Percentiles rank a stretch among this genome's conserved stretches.
Conservation (phyloP, 2,113 vertebrate species). For the Gadus chalcogrammus region DNA sequence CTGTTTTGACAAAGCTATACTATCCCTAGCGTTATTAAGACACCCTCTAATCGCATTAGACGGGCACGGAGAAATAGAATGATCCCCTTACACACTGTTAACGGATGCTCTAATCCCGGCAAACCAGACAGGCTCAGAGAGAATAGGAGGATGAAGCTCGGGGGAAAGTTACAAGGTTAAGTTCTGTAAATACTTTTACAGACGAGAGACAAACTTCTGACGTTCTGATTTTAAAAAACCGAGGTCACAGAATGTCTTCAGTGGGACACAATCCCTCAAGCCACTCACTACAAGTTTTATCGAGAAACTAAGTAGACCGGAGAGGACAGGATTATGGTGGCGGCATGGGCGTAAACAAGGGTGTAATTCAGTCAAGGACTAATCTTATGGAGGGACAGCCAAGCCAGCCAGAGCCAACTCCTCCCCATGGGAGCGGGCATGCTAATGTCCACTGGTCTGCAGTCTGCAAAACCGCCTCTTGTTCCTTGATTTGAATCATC, state of each 20-base stretch:
- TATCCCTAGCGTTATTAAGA: conserved; percentile 41
- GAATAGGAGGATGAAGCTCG: conserved; percentile 2
- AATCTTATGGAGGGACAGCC: too few species aligned
- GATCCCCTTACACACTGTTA: conserved; percentile 33
- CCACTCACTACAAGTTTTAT: not conserved
- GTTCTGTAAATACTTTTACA: conserved; percentile 4
- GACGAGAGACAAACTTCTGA: not conserved
- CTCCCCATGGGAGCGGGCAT: too few species aligned
- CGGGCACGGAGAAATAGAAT: conserved; percentile 38
- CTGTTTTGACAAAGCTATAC: conserved; percentile 25
- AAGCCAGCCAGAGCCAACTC: too few species aligned
- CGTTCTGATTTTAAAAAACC: not conserved
- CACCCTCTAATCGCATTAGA: conserved; percentile 58
- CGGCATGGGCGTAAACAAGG: too few species aligned
- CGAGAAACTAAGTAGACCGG: not conserved
- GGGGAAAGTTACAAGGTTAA: not conserved
- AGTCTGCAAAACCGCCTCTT: too few species aligned
- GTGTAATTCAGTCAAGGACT: too few species aligned
- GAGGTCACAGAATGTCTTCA: not conserved
- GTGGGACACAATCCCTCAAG: not conserved
- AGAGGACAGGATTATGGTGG: not conserved
- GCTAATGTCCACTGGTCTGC: too few species aligned
- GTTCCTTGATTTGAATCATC: too few species aligned
- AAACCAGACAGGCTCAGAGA: conserved; percentile 22
- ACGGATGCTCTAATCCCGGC: conserved; percentile 46